Evolutionary conservation across 1,140 invertebrate genomes (phyloP).

Genomic region (Dermatophagoides farinae): DNA sequence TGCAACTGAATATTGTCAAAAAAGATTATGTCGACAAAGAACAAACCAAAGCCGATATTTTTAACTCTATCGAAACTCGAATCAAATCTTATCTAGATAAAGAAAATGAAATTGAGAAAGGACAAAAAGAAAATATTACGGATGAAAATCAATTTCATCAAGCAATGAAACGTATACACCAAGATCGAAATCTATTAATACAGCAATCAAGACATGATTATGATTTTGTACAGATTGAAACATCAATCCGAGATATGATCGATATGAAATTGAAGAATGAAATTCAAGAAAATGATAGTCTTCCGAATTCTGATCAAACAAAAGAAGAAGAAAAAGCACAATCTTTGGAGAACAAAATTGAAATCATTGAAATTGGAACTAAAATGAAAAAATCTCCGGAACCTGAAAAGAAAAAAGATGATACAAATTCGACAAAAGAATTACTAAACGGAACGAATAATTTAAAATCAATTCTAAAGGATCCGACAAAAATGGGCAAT

Average conservation of each 20-base stretch:
- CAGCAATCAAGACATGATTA: conserved; percentile 5
- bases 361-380: too few relatives aligned
- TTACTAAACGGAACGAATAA: neutral
- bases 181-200: neutral
- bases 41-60: neutral
- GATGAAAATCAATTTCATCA: neutral
- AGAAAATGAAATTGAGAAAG: neutral
- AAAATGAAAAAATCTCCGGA: too few relatives aligned
- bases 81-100: neutral
- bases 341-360: too few relatives aligned
- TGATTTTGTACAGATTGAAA: conserved; percentile 6
- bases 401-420: too few relatives aligned
- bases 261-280: neutral
- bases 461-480: neutral
- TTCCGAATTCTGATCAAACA: neutral
- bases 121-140: neutral
- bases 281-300: neutral
- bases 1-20: neutral
- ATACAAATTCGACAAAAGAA: neutral
- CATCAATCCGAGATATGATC: neutral
- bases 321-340: neutral
- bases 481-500: neutral
- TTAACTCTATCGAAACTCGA: neutral
- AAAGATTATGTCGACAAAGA: neutral
- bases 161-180: neutral